Percentiles rank a stretch among this genome's conserved stretches.
Evolutionary conservation across 1,140 invertebrate species (phyloP).

Genomic region (Aphaenogaster floridana): DNA sequence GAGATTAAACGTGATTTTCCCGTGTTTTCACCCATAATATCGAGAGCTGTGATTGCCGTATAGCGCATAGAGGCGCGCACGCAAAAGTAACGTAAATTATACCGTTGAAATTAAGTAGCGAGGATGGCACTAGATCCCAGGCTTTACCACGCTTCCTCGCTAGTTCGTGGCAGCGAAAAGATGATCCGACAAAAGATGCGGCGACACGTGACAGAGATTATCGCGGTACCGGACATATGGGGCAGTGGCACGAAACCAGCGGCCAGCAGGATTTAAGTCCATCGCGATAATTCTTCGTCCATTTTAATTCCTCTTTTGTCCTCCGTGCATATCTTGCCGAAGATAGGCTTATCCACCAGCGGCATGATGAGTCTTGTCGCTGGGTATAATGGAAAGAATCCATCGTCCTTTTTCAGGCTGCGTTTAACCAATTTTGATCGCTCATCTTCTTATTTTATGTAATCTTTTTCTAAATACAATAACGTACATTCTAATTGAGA

Average conservation of each 20-base stretch:
- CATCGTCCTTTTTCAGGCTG: constrained; percentile 18
- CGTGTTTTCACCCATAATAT: constrained; percentile 8
- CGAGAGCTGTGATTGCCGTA: constrained; percentile 6
- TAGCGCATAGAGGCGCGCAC: neutral
- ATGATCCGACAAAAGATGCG: constrained; percentile 29
- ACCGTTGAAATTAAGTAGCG: constrained; percentile 37
- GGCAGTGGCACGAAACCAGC: constrained; percentile 22
- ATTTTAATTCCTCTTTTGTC: constrained; percentile 47
- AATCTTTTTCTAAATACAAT: neutral
- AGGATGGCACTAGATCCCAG: constrained; percentile 3
- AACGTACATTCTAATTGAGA: neutral
- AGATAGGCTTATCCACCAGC: constrained; percentile 45
- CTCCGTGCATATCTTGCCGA: constrained; percentile 17
- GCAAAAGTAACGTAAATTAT: constrained; percentile 45
- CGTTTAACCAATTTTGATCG: neutral
- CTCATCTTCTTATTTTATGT: neutral
- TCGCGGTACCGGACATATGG: constrained; percentile 34
- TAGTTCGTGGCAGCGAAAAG: constrained; percentile 46
- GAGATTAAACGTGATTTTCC: constrained; percentile 29
- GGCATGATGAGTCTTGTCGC: constrained; percentile 6
- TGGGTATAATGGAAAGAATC: constrained; percentile 14
- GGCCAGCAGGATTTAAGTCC: constrained; percentile 48
- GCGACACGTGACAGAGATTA: constrained; percentile 65
- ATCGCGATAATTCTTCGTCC: constrained; percentile 35
- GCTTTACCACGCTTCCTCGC: neutral